Evolutionary conservation across 2,797 vertebrate species (phyloP).

Genomic region (Halcyon leucocephala): DNA sequence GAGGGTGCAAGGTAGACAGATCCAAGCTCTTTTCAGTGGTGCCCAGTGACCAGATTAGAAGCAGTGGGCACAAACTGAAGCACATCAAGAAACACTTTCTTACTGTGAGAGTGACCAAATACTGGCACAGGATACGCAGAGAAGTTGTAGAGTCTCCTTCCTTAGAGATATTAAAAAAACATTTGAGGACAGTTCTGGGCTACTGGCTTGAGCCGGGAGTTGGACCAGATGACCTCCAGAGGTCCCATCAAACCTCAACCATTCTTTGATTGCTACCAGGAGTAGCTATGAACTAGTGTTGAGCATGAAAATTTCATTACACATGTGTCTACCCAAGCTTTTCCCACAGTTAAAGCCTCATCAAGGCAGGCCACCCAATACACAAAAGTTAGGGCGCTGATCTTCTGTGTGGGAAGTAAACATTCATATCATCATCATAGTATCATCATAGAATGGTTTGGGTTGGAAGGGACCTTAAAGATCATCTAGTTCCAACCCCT

Average conservation of each 20-base stretch:
- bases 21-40: not conserved
- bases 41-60: not conserved
- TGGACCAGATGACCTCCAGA: not conserved
- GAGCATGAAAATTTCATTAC: not conserved
- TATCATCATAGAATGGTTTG: not conserved
- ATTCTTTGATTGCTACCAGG: not conserved
- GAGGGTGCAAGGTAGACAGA: not conserved
- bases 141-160: not conserved
- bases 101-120: not conserved
- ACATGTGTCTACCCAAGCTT: not conserved
- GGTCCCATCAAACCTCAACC: not conserved
- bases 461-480: not conserved
- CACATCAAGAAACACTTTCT: not conserved
- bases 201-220: not conserved
- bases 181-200: rapidly evolving
- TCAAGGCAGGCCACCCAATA: not conserved
- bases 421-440: not conserved
- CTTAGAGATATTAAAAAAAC: not conserved
- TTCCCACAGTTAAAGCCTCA: not conserved
- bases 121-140: not conserved
- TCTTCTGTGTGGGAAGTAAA: not conserved
- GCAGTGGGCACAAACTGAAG: not conserved
- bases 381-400: not conserved
- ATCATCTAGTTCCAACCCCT: not conserved
- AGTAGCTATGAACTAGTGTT: not conserved